Conservation (phyloP, 2,113 vertebrate species). For the Crotalus viridis region DNA sequence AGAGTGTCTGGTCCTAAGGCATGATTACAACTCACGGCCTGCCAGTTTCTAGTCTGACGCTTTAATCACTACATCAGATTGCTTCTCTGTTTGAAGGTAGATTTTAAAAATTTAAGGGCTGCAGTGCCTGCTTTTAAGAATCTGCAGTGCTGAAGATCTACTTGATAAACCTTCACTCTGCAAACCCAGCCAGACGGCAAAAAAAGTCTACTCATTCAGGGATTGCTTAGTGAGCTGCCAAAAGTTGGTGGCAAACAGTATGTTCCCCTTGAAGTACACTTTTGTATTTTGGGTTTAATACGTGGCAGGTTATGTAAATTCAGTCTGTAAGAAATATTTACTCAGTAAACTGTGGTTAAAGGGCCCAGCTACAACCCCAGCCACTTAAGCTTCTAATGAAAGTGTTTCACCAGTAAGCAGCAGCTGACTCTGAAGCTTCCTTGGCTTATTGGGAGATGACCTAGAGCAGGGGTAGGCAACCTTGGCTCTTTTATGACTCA, state of each 20-base stretch:
- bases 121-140: not conserved
- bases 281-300: not conserved
- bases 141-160: not conserved
- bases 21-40: not conserved
- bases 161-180: not conserved
- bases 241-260: not conserved
- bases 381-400: not conserved
- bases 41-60: not conserved
- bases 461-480: not conserved
- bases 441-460: not conserved
- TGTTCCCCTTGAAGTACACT: not conserved
- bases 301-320: not conserved
- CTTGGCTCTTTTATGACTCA: too few species aligned
- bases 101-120: not conserved
- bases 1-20: not conserved
- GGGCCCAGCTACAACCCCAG: not conserved
- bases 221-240: not conserved
- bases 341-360: not conserved
- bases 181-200: not conserved
- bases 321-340: not conserved
- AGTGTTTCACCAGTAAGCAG: not conserved
- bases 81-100: not conserved
- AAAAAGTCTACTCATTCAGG: not conserved
- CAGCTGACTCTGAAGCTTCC: not conserved
- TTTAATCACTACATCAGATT: not conserved